Percentiles rank a stretch among this genome's conserved stretches.
phyloP scores from a whole-genome alignment of 2,113 vertebrate species.

The Camelus dromedarius region DNA sequence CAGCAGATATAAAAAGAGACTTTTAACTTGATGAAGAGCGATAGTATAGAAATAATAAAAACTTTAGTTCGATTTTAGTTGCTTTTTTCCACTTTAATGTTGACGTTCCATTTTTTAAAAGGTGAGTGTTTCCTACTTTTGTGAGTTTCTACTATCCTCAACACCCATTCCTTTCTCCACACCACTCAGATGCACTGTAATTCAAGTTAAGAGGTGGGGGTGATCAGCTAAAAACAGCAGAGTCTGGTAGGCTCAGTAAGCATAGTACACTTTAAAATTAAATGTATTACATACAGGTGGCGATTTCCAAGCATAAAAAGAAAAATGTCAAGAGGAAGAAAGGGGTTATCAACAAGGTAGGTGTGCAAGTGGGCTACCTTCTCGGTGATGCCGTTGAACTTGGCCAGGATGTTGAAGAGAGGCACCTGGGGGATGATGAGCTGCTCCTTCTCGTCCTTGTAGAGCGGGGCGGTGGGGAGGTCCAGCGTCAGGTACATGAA shows the following conservation, averaged over 20 bases:
- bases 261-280: not conserved
- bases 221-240: not conserved
- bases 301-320: not conserved
- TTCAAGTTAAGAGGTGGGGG: not conserved
- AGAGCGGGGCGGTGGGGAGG: slow-evolving; percentile 97
- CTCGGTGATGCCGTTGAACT: slow-evolving; percentile 96
- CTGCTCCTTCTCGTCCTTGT: slow-evolving; percentile 99
- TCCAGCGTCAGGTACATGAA: slow-evolving; percentile 98
- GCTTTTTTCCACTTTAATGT: not conserved
- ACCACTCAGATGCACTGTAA: not conserved
- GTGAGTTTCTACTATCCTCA: not conserved
- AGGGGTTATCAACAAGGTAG: not conserved
- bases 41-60: not conserved
- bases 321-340: not conserved
- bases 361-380: slow-evolving; percentile 88
- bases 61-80: not conserved
- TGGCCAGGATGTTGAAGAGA: slow-evolving; percentile 97
- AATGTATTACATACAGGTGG: not conserved
- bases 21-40: not conserved
- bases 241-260: not conserved
- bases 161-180: not conserved
- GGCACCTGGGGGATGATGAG: slow-evolving; percentile 99
- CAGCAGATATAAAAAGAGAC: slow-evolving; percentile 37
- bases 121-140: not conserved
- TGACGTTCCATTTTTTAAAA: not conserved